Evolutionary conservation across 1,140 invertebrate species (phyloP).

Genomic region (Stenopsyche tienmushanensis): DNA sequence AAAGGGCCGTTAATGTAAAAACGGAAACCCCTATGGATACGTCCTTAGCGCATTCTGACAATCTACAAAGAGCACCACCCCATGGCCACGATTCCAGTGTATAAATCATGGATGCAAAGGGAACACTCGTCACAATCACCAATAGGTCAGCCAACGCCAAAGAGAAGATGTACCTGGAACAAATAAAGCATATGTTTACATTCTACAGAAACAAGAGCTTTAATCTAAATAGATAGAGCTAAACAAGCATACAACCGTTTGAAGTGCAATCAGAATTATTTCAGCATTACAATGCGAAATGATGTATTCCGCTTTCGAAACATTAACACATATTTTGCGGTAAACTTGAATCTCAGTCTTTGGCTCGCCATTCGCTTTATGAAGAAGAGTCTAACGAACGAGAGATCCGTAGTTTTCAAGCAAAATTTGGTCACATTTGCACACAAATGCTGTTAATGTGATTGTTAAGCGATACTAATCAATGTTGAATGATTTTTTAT

Average conservation of each 20-base stretch:
- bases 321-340: too few relatives aligned
- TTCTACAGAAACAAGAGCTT: not conserved
- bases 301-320: not conserved
- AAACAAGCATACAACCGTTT: too few relatives aligned
- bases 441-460: too few relatives aligned
- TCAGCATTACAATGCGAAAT: not conserved
- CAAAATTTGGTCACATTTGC: too few relatives aligned
- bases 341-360: too few relatives aligned
- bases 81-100: conserved; percentile 88
- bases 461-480: too few relatives aligned
- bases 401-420: too few relatives aligned
- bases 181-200: conserved; percentile 12
- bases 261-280: not conserved
- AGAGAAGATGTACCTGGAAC: conserved; percentile 66
- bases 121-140: conserved; percentile 84
- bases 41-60: conserved; percentile 86
- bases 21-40: conserved; percentile 90
- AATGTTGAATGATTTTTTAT: too few relatives aligned
- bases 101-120: conserved; percentile 84
- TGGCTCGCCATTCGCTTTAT: too few relatives aligned
- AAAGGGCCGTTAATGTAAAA: conserved; percentile 87
- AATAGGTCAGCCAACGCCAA: conserved; percentile 72
- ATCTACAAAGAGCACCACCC: conserved; percentile 75
- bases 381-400: too few relatives aligned
- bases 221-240: not conserved